Base-by-base conservation (phyloP, 2,888 invertebrate species). In the Petrolisthes manimaculis region DNA sequence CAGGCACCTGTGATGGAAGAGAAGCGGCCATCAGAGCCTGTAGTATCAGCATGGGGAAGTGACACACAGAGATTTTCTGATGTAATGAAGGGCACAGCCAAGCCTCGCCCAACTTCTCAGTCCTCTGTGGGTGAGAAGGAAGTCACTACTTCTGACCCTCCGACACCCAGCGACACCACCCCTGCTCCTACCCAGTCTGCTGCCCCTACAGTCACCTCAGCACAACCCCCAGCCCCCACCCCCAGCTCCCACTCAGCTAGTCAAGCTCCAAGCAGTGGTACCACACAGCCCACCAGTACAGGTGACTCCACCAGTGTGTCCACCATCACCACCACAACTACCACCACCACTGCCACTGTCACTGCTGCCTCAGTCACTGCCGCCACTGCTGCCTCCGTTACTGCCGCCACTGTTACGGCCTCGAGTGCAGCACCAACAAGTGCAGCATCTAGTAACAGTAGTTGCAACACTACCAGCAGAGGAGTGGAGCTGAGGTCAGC, bases 41-140 rank as follows among this genome's bases (percentile, higher is more conserved):
- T 86, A 14, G 83, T 74, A 8, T 71, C 89, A 21, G 85, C 86
- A 0, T 85, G 89, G 88, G 83, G 86, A 12, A 51, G 86, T 74
- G 90, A 88, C 61, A 81, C 85, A 5, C 90, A 90, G 53, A 87
- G 96, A 92, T 94, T 96, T 92, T 95, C 96, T 14, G 96, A 96
- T 93, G 96, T 96, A 77, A 96, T 96, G 81, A 96, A 96, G 92
- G 96, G 96, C 88, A 95, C 95, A 74, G 95, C 95, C 83, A 95
- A 95, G 93, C 93, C 94, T 18, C 71, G 88, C 24, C 84, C 88
- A 18, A 71, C 86, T 5, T 86, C 86, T 37, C 86, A 86, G 75
- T 81, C 88, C 18, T 84, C 88, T 18, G 51, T 83, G 5, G 21
- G 71, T 18, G 88, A 88, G 37, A 56, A 80, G 53, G 86, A 86